These are phyloP conservation scores for Vannuccia rotundouncinata DNA, from an alignment of 2,888 invertebrate genomes.

Conservation along the genomic window DNA sequence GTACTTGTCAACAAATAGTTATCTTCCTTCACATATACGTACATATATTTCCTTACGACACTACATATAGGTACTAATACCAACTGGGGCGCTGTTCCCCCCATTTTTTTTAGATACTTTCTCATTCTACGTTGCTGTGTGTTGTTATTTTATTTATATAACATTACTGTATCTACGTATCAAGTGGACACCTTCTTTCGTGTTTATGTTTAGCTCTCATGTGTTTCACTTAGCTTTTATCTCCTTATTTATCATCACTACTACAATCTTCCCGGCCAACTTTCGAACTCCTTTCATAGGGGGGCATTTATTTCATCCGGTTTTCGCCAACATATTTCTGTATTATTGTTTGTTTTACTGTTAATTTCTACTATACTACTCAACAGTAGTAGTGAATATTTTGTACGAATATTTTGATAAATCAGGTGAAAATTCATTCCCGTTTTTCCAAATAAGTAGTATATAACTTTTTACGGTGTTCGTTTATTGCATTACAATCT, in stretches of 20 bases:
- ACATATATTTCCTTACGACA: no score
- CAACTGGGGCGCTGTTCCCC: no score
- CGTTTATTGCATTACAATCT: neutral
- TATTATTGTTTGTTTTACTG: neutral
- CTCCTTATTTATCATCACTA: neutral
- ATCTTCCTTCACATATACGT: no score
- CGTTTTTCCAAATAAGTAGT: no score
- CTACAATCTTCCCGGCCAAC: no score
- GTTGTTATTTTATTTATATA: neutral
- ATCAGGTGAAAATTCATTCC: no score
- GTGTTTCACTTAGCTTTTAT: neutral
- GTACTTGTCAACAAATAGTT: no score
- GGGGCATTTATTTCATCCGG: neutral
- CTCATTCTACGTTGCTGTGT: neutral
- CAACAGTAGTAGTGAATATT: neutral
- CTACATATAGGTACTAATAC: no score
- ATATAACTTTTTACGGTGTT: neutral
- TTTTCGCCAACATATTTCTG: neutral
- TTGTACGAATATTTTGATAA: neutral
- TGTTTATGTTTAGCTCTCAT: neutral
- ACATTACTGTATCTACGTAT: neutral
- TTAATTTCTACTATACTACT: neutral
- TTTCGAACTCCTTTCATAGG: no score
- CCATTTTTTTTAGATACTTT: neutral
- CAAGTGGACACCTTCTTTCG: slow-evolving; percentile 11